phyloP scores from a whole-genome alignment of 2,113 vertebrate genomes.

The Coracopsis vasa region DNA sequence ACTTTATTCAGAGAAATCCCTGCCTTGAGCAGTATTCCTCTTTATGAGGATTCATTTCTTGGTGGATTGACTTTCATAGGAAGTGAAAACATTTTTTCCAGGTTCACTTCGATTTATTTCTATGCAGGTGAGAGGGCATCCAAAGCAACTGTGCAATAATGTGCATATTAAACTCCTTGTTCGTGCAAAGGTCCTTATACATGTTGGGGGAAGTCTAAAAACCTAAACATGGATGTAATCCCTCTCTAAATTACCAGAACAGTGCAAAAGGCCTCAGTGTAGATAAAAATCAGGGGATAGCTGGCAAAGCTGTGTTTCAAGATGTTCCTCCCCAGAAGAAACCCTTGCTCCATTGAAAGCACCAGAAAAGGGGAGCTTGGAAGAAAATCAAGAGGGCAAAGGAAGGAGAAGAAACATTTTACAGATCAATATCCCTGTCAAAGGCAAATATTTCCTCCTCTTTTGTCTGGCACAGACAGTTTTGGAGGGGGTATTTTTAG shows the following conservation, averaged over 20 bases:
- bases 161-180: background rate
- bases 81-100: constrained; percentile 45
- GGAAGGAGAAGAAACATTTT: constrained; percentile 21
- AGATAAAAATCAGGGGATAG: background rate
- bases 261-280: background rate
- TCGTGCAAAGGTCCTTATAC: background rate
- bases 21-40: background rate
- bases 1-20: constrained; percentile 25
- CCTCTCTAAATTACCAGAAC: background rate
- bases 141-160: background rate
- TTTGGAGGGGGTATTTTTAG: constrained; percentile 58
- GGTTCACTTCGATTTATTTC: constrained; percentile 18
- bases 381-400: constrained; percentile 1
- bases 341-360: background rate
- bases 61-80: constrained; percentile 1
- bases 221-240: background rate
- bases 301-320: background rate
- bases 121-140: background rate
- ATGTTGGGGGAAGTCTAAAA: background rate
- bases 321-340: background rate
- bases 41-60: constrained; percentile 29
- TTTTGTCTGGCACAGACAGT: constrained; percentile 54
- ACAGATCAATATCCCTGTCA: constrained; percentile 43
- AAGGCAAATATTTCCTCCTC: constrained; percentile 46
- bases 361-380: background rate